Percentiles rank a stretch among this genome's conserved stretches.
Evolutionary conservation across 2,797 vertebrate species (phyloP).

Genomic region (Phoxinus dragarum): DNA sequence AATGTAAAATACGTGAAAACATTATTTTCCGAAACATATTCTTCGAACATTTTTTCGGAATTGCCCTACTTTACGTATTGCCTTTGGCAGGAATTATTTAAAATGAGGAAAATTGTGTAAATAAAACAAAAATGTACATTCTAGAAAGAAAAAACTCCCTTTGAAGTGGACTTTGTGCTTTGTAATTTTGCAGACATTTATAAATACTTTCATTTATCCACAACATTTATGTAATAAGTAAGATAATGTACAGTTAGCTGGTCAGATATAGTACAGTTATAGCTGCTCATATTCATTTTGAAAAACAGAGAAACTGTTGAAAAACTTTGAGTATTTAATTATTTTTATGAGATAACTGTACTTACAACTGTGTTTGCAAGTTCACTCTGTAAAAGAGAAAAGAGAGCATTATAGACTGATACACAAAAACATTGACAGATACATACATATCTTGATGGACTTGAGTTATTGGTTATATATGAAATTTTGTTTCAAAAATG

Average conservation of each 20-base stretch:
- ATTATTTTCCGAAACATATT: too few relatives aligned
- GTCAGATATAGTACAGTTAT: too few relatives aligned
- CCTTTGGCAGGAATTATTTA: too few relatives aligned
- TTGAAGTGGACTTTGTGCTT: neutral
- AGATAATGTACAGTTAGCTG: too few relatives aligned
- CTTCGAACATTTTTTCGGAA: neutral
- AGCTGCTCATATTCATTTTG: too few relatives aligned
- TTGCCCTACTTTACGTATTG: too few relatives aligned
- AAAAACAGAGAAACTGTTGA: neutral
- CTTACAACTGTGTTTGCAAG: slow-evolving; percentile 71
- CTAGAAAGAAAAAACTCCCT: neutral
- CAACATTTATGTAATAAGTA: too few relatives aligned
- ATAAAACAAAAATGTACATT: neutral
- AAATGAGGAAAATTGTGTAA: too few relatives aligned
- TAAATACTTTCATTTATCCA: too few relatives aligned
- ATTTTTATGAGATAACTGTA: slow-evolving; percentile 25
- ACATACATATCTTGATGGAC: neutral
- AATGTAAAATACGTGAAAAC: too few relatives aligned
- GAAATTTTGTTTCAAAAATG: neutral
- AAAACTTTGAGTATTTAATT: neutral
- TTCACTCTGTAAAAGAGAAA: slow-evolving; percentile 65
- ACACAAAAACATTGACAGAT: neutral
- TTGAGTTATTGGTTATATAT: neutral
- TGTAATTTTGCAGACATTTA: neutral
- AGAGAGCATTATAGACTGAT: slow-evolving; percentile 7